phyloP scores from a whole-genome alignment of 2,113 vertebrate genomes.

The Rhinolophus sinicus region DNA sequence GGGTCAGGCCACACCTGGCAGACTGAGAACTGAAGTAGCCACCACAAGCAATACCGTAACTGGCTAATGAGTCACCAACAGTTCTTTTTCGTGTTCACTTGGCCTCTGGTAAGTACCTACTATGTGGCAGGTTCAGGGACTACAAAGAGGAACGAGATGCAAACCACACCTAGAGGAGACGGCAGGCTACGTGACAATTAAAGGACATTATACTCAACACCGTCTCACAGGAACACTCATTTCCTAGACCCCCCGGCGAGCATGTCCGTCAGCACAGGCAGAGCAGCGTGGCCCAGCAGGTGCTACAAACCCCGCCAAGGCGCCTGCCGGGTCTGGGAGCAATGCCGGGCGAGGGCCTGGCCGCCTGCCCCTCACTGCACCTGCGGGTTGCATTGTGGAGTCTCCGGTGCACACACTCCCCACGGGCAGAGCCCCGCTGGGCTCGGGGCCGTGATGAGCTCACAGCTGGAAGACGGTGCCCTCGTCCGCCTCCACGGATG shows the following conservation, averaged over 20 bases:
- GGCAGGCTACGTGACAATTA: too few relatives aligned
- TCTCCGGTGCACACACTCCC: not conserved
- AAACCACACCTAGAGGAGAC: rapidly evolving
- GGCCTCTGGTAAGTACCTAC: rapidly evolving
- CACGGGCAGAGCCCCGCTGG: not conserved
- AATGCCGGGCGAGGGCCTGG: not conserved
- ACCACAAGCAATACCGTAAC: not conserved
- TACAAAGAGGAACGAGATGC: not conserved
- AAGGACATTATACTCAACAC: rapidly evolving
- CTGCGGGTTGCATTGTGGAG: not conserved
- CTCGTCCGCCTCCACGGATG: not conserved
- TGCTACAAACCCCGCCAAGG: not conserved
- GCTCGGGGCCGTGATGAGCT: not conserved
- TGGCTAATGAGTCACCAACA: rapidly evolving
- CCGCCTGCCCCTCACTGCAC: rapidly evolving
- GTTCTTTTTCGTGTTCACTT: not conserved
- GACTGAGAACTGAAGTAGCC: rapidly evolving
- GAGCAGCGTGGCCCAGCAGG: not conserved
- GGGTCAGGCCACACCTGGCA: not conserved
- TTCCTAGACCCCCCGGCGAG: too few relatives aligned
- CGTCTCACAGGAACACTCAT: rapidly evolving
- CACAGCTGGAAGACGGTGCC: not conserved
- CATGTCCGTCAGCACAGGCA: too few relatives aligned
- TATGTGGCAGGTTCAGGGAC: rapidly evolving
- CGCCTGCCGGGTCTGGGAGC: not conserved